These are phyloP conservation scores for Lophotriccus pileatus DNA, from an alignment of 2,797 vertebrate species.

Conservation along the genomic window DNA sequence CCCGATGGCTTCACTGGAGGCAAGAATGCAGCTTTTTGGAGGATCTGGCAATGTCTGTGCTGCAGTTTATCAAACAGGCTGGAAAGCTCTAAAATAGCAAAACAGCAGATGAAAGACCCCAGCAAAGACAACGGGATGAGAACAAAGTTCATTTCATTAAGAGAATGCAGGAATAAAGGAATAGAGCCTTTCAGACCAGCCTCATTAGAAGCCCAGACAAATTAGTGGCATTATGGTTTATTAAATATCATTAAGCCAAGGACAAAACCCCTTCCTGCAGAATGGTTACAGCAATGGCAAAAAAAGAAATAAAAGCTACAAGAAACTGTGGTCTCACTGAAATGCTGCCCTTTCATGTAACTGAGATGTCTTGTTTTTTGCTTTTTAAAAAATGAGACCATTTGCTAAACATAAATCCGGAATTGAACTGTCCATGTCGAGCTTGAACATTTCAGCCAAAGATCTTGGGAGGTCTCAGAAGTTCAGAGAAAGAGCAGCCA, in stretches of 20 bases:
- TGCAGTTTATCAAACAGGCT: background rate
- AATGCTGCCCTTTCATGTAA: background rate
- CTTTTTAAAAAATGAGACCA: background rate
- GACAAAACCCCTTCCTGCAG: background rate
- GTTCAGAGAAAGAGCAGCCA: background rate
- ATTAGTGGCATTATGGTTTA: conserved; percentile 25
- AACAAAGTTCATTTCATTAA: background rate
- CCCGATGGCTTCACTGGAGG: conserved; percentile 5
- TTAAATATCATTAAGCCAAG: conserved; percentile 9
- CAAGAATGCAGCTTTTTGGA: background rate
- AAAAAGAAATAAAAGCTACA: background rate
- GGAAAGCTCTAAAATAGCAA: background rate
- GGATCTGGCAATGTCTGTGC: background rate
- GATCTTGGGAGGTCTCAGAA: background rate
- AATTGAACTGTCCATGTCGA: background rate
- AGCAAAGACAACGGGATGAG: background rate
- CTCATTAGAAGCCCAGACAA: background rate
- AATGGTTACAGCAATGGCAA: background rate
- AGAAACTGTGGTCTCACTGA: background rate
- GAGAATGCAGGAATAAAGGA: background rate
- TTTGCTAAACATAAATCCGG: background rate
- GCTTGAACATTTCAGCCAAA: background rate
- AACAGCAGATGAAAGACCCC: background rate
- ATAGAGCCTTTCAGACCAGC: background rate
- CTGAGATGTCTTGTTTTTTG: background rate